phyloP scores from a whole-genome alignment of 2,113 vertebrate genomes.

The Coreoperca whiteheadi region DNA sequence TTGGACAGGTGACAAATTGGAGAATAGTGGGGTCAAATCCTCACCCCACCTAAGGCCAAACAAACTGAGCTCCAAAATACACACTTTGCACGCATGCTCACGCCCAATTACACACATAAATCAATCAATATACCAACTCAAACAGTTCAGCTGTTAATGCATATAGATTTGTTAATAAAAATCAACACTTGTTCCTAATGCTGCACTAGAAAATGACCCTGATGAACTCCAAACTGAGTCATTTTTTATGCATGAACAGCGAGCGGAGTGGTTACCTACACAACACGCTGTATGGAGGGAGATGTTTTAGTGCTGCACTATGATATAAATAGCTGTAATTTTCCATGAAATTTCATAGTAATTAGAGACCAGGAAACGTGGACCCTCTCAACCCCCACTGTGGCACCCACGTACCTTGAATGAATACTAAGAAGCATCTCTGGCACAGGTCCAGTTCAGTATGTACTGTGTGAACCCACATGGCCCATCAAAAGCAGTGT shows the following conservation, averaged over 20 bases:
- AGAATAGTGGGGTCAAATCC: slow-evolving; percentile 71
- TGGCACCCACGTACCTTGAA: slow-evolving; percentile 82
- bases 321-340: slow-evolving; percentile 81
- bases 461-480: slow-evolving; percentile 80
- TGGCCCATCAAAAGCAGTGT: slow-evolving; percentile 79
- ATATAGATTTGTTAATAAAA: slow-evolving; percentile 1
- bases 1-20: slow-evolving; percentile 81
- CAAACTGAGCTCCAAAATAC: slow-evolving; percentile 50
- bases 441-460: slow-evolving; percentile 80
- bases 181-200: neutral
- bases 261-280: slow-evolving; percentile 36
- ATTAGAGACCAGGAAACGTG: slow-evolving; percentile 81
- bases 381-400: slow-evolving; percentile 83
- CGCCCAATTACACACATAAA: slow-evolving; percentile 37
- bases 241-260: slow-evolving; percentile 32
- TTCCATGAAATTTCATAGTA: slow-evolving; percentile 82
- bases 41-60: slow-evolving; percentile 62
- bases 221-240: slow-evolving; percentile 31
- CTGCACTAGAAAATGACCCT: slow-evolving; percentile 34
- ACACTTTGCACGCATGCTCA: slow-evolving; percentile 12
- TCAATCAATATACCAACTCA: slow-evolving; percentile 4
- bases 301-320: slow-evolving; percentile 68
- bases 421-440: slow-evolving; percentile 84
- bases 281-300: slow-evolving; percentile 50
- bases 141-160: slow-evolving; percentile 9